Base-by-base conservation (phyloP, 2,113 vertebrate genomes). In the Mormoops blainvillei region DNA sequence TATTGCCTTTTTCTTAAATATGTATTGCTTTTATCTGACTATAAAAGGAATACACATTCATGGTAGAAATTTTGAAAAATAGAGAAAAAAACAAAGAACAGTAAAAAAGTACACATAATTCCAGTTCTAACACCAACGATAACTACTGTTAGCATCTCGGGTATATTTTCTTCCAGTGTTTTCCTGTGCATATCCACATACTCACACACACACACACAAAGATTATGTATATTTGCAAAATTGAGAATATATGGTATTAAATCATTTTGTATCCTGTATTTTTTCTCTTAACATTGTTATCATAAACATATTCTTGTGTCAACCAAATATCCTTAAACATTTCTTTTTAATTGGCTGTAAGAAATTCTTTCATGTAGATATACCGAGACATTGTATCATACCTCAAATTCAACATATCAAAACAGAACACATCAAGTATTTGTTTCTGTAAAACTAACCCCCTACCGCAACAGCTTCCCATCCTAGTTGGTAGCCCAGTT, bases 21-120 rank as follows among this genome's bases (percentile, higher is more conserved):
- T 38, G 31, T 80, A 76, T 86, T 80, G 18, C n/a, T 71, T 52
- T 89, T 81, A 74, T 82, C 54, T 90, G 65, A 92, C 52, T 92
- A 24, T 24, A 84, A 82, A 95, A 91, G 11, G 24, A 88, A 95
- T 73, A 78, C 26, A 73, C 6, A 3, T 87, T 83, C 33, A 95
- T 70, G 41, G 8, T 43, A 89, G 88, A 89, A 92, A 94, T 77
- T 90, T 92, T 96, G 48, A 87, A 92, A 96, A 95, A 76, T 74
- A 90, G 4, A 87, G 19, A 41, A 83, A 73, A 84, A 19, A 77
- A 81, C n/a, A 76, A 81, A 88, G 56, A 92, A 56, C 26, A 68
- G 45, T 91, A 58, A 87, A 91, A 93, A 95, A 83, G 87, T 76
- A 95, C 24, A 33, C 54, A 88, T 63, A 84, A 85, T 93, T 84